Percentiles rank a stretch among this genome's conserved stretches.
phyloP scores from a whole-genome alignment of 2,113 vertebrate genomes.

The Alouatta palliata region DNA sequence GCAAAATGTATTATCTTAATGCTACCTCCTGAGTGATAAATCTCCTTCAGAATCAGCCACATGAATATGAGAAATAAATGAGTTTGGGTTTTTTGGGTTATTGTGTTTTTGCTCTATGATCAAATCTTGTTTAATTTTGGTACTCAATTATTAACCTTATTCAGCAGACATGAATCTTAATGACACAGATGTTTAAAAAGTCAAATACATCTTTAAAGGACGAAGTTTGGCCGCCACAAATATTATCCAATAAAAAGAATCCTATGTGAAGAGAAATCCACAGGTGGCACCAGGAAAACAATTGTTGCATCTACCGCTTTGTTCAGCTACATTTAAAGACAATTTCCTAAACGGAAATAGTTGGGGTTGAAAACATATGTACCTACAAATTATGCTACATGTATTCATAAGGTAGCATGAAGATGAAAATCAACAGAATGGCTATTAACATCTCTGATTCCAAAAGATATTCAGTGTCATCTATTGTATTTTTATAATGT shows the following conservation, averaged over 20 bases:
- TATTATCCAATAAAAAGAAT: background rate
- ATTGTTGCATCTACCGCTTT: background rate
- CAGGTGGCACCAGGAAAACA: background rate
- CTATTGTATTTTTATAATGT: background rate
- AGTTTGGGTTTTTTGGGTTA: background rate
- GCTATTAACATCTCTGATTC: background rate
- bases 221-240: background rate
- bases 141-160: background rate
- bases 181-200: background rate
- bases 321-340: background rate
- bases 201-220: background rate
- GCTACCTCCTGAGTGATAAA: background rate
- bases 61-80: background rate
- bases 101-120: background rate
- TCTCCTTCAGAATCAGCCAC: background rate
- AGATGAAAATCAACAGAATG: conserved; percentile 31
- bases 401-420: background rate
- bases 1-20: background rate
- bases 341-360: background rate
- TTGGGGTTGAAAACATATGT: background rate
- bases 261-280: background rate
- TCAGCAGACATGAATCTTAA: background rate
- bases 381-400: conserved; percentile 8
- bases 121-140: background rate
- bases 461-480: background rate